phyloP scores from a whole-genome alignment of 2,888 invertebrate species.

The Megastigmus dorsalis region DNA sequence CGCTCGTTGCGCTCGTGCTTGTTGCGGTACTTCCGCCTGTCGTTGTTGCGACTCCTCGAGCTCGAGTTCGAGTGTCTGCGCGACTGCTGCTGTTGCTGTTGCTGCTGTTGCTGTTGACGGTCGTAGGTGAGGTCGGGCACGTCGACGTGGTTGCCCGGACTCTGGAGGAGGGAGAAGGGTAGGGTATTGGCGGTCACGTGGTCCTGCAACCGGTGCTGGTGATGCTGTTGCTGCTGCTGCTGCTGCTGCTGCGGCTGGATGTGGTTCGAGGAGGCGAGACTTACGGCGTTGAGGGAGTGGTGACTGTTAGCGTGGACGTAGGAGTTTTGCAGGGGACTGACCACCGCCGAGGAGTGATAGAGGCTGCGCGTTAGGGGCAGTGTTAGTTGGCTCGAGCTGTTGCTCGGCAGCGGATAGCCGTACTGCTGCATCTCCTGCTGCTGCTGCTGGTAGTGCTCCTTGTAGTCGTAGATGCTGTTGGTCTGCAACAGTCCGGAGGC shows the following conservation, averaged over 20 bases:
- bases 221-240: constrained; percentile 55
- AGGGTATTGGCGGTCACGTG: constrained; percentile 37
- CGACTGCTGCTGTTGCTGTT: constrained; percentile 54
- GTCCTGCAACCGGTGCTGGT: constrained; percentile 44
- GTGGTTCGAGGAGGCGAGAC: constrained; percentile 35
- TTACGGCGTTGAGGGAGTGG: constrained; percentile 57
- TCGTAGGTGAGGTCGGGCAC: constrained; percentile 59
- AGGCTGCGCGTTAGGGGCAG: constrained; percentile 71
- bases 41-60: constrained; percentile 58
- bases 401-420: constrained; percentile 73
- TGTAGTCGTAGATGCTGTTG: constrained; percentile 73
- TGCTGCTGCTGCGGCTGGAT: constrained; percentile 54
- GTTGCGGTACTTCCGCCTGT: constrained; percentile 61
- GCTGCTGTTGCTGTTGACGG: constrained; percentile 48
- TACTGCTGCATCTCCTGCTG: constrained; percentile 74
- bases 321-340: constrained; percentile 70
- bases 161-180: constrained; percentile 61
- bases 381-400: constrained; percentile 72
- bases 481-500: constrained; percentile 69
- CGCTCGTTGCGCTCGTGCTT: constrained; percentile 64
- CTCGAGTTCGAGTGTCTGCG: constrained; percentile 45
- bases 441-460: constrained; percentile 71
- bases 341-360: constrained; percentile 69
- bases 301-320: constrained; percentile 67
- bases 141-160: constrained; percentile 45